Conservation (phyloP, 2,113 vertebrate genomes). For the Gobiocypris rarus region DNA sequence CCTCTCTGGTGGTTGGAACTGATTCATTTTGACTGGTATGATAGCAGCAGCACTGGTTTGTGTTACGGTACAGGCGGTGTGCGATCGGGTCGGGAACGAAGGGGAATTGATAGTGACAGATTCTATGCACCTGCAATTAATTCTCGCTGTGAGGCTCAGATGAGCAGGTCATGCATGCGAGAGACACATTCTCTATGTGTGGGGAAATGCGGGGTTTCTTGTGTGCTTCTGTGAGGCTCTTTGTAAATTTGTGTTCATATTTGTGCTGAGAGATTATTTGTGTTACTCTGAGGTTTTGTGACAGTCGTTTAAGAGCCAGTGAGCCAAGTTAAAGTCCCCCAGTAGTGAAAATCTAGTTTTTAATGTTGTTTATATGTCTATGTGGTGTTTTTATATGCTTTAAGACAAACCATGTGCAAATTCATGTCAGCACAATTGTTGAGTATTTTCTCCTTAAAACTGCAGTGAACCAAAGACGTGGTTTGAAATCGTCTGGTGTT, state of each 20-base stretch:
- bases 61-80: not conserved
- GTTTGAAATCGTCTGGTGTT: no score
- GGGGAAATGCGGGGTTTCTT: slow-evolving; percentile 5
- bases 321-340: not conserved
- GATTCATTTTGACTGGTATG: slow-evolving; percentile 35
- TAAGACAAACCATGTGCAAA: no score
- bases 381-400: no score
- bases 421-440: no score
- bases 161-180: slow-evolving; percentile 6
- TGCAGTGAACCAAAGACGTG: no score
- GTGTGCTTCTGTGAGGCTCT: slow-evolving; percentile 13
- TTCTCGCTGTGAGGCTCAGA: slow-evolving; percentile 24
- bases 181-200: not conserved
- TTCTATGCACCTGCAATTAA: slow-evolving; percentile 49
- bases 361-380: no score
- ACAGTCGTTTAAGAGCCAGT: not conserved
- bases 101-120: slow-evolving; percentile 49
- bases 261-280: not conserved
- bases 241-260: not conserved
- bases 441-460: no score
- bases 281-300: not conserved
- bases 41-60: not conserved
- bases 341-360: no score
- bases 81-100: not conserved
- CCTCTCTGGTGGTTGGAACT: slow-evolving; percentile 3